Evolutionary conservation across 2,888 invertebrate genomes (phyloP).

Genomic region (Megamerina dolium): DNA sequence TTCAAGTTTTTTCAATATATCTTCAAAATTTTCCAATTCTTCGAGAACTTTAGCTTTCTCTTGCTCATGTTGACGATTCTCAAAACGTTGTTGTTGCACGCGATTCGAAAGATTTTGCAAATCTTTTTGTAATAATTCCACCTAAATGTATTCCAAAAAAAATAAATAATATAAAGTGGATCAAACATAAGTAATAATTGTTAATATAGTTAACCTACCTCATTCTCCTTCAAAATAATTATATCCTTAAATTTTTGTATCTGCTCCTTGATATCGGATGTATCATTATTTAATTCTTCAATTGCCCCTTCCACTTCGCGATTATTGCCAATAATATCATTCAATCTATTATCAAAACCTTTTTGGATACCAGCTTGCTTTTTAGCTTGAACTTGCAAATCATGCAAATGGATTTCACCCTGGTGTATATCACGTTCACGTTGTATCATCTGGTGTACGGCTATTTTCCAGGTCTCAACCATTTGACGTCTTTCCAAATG

Average conservation of each 20-base stretch:
- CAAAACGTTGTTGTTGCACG: slow-evolving; percentile 38
- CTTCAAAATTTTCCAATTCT: slow-evolving; percentile 27
- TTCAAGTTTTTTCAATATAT: slow-evolving; percentile 27
- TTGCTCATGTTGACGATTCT: slow-evolving; percentile 34
- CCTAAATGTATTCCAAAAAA: slow-evolving; percentile 19
- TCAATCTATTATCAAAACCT: slow-evolving; percentile 51
- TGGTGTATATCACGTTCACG: slow-evolving; percentile 61
- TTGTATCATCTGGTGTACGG: slow-evolving; percentile 63
- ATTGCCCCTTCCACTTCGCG: slow-evolving; percentile 49
- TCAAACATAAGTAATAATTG: background rate
- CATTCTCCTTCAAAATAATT: slow-evolving; percentile 45
- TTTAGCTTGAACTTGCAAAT: slow-evolving; percentile 31
- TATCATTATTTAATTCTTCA: slow-evolving; percentile 44
- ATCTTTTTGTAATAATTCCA: slow-evolving; percentile 38
- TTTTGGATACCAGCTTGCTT: slow-evolving; percentile 47
- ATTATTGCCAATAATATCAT: slow-evolving; percentile 53
- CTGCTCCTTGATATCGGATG: slow-evolving; percentile 42
- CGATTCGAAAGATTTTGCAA: slow-evolving; percentile 38
- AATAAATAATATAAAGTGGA: background rate
- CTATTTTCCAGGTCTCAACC: slow-evolving; percentile 66
- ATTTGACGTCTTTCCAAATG: slow-evolving; percentile 62
- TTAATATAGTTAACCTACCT: too few species aligned
- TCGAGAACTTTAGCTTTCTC: slow-evolving; percentile 27
- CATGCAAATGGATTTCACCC: slow-evolving; percentile 47
- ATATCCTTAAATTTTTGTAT: slow-evolving; percentile 43